Evolutionary conservation across 2,113 vertebrate genomes (phyloP).

Genomic region (Onychostoma macrolepis): DNA sequence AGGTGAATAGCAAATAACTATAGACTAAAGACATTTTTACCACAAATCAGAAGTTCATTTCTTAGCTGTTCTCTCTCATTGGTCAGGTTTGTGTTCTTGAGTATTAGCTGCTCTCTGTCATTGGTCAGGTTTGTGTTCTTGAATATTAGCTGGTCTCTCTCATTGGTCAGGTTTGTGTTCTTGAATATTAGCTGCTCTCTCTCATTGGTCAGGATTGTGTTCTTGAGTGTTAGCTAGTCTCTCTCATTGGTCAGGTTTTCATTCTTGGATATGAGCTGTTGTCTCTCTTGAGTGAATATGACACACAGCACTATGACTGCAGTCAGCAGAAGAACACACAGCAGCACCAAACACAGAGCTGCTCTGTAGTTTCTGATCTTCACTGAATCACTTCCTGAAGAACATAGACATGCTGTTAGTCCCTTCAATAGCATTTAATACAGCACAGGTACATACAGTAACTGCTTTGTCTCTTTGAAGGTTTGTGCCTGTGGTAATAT

Average conservation of each 20-base stretch:
- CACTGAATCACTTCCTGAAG: constrained; percentile 3
- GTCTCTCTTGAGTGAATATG: no score
- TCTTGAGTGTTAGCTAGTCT: background rate
- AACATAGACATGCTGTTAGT: background rate
- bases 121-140: no score
- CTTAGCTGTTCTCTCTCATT: no score
- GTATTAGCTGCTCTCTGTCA: no score
- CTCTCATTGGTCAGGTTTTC: background rate
- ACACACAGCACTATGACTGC: no score
- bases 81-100: no score
- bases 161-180: background rate
- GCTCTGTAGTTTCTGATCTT: background rate
- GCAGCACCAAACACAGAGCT: background rate
- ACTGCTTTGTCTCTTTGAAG: no score
- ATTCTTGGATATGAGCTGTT: background rate
- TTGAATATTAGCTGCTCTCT: background rate
- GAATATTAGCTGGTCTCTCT: background rate
- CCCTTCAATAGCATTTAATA: background rate
- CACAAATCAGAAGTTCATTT: no score
- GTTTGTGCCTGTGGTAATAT: background rate
- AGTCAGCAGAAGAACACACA: no score
- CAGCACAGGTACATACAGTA: background rate
- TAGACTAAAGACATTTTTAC: no score
- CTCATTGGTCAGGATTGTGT: background rate
- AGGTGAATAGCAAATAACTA: no score